These are phyloP conservation scores for Momotus momota DNA, from an alignment of 2,797 vertebrate genomes.

Conservation along the genomic window DNA sequence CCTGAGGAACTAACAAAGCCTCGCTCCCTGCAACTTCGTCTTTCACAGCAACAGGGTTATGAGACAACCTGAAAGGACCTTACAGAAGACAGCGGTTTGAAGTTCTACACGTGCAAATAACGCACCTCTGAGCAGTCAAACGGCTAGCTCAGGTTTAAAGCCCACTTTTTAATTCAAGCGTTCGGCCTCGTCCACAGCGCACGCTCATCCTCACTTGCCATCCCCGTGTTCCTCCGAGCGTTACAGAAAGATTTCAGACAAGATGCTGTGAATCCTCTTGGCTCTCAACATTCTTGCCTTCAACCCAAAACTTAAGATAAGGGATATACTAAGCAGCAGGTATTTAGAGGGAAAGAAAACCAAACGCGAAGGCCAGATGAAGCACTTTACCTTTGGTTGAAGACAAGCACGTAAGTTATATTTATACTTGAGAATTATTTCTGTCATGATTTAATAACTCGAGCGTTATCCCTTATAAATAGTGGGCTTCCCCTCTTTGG, in stretches of 20 bases:
- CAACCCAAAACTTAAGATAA: background rate
- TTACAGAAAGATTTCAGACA: background rate
- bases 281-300: background rate
- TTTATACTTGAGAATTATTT: background rate
- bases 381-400: background rate
- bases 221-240: background rate
- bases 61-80: background rate
- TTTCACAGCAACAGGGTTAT: background rate
- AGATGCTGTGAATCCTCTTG: background rate
- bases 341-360: background rate
- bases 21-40: background rate
- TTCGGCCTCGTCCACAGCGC: fast-evolving
- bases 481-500: background rate
- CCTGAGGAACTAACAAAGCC: background rate
- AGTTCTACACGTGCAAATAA: background rate
- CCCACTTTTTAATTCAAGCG: background rate
- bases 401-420: background rate
- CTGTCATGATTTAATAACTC: background rate
- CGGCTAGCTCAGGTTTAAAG: background rate
- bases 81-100: background rate
- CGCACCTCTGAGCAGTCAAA: background rate
- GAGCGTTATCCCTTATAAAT: background rate
- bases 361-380: background rate
- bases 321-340: background rate
- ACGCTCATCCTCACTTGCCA: background rate